Base-by-base conservation (phyloP, 2,797 vertebrate genomes). In the Oryzias dopingdopingensis region DNA sequence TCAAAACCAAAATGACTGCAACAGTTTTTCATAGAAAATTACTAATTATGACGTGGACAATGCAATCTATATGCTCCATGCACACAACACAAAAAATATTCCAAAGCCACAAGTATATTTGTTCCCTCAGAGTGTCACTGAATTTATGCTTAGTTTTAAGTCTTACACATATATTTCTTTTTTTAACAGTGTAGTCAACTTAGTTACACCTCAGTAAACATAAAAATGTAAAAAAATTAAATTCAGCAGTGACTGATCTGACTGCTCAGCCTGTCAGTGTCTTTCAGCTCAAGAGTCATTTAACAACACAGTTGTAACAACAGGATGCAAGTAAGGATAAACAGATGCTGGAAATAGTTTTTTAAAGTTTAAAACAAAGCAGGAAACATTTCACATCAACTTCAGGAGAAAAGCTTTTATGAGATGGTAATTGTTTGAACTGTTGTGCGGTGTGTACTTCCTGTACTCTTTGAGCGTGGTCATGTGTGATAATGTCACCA, bases 341-440 rank as follows among this genome's bases (percentile, higher is more conserved):
- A 83, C 69, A 80, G 68, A 71, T 62, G 47, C 80, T 77, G 83
- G 80, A 83, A 87, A 89, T 86, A 86, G 77, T 72, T 79, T 86
- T 87, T 72, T 76, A 76, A 74, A 85, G 75, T 73, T 59, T 66
- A 78, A 80, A 81, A 89, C 72, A 67, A 70, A 59, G 69, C 63
- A 5, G 56, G 59, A 71, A 52, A 69, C 74, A 64, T 75, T 87
- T 85, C 79, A 74, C 66, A 78, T 78, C 79, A 61, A 63, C 43
- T 60, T 45, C 71, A 64, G 76, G 84, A 65, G 81, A 82, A 83
- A 79, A 58, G 57, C 74, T 82, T 86, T 89, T 88, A 88, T 73
- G 67, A 69, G 67, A 83, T 67, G 74, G 82, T 83, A 74, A 88
- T 83, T 83, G 74, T 79, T 76, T 71, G 56, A 52, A 16, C 49